A percentile compares a stretch with the other conserved stretches of the same genome.
These are phyloP conservation scores for Oxygymnocypris stewartii DNA, from an alignment of 2,113 vertebrate species.

Conservation along the genomic window DNA sequence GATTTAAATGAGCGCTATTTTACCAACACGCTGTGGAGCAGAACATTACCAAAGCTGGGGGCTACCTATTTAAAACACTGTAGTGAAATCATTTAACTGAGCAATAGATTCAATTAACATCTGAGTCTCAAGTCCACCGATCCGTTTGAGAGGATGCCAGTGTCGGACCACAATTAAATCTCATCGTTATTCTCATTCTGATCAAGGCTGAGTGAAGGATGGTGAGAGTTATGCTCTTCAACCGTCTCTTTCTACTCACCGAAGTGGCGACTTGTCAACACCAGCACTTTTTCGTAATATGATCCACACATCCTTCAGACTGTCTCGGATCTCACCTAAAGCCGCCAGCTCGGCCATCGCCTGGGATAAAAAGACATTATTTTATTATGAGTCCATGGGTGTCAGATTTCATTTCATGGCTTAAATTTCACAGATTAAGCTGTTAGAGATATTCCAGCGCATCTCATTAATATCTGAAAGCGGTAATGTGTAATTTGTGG, in stretches of 20 bases:
- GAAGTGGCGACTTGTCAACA: conserved; percentile 21
- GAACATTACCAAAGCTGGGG: conserved; percentile 75
- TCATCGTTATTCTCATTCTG: conserved; percentile 47
- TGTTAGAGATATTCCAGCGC: conserved; percentile 67
- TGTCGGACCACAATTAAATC: conserved; percentile 50
- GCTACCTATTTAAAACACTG: conserved; percentile 75
- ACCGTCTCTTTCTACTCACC: conserved; percentile 30
- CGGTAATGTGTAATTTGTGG: conserved; percentile 72
- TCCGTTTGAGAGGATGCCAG: conserved; percentile 42
- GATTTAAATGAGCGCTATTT: conserved; percentile 76
- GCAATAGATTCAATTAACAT: conserved; percentile 79
- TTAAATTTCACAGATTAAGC: conserved; percentile 77
- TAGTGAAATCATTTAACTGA: conserved; percentile 76
- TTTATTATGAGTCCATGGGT: conserved; percentile 76
- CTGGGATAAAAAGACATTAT: conserved; percentile 75
- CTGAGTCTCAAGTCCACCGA: conserved; percentile 67
- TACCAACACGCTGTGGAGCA: conserved; percentile 75
- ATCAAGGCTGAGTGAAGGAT: conserved; percentile 43
- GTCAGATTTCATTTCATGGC: conserved; percentile 77
- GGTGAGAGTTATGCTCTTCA: conserved; percentile 4
- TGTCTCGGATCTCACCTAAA: conserved; percentile 50
- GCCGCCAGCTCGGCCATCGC: conserved; percentile 71
- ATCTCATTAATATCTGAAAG: conserved; percentile 80
- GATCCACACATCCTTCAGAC: conserved; percentile 5
- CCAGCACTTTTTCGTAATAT: conserved; percentile 17